phyloP scores from a whole-genome alignment of 2,797 vertebrate genomes.

The Scleropages formosus region DNA sequence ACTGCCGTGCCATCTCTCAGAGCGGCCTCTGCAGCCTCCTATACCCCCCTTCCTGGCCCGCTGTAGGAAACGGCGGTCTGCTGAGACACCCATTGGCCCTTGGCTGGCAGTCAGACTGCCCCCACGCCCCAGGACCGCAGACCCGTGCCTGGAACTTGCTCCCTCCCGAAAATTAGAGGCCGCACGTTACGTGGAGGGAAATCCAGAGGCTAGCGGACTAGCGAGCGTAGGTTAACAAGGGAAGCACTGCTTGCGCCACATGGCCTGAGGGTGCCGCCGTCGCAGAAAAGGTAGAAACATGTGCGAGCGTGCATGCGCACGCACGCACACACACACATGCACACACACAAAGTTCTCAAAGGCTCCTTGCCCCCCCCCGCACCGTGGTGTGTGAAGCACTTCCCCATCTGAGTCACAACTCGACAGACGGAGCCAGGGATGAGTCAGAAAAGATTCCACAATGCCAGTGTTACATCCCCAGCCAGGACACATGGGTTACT shows the following conservation, averaged over 20 bases:
- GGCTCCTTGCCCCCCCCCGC: constrained; percentile 56
- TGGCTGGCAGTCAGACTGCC: constrained; percentile 21
- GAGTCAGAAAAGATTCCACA: constrained; percentile 81
- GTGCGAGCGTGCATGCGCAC: constrained; percentile 24
- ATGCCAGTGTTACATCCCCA: constrained; percentile 55
- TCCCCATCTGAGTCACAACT: constrained; percentile 81
- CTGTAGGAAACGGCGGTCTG: not conserved
- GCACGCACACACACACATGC: constrained; percentile 17
- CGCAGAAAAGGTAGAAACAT: constrained; percentile 34
- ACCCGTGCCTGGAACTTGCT: too few relatives aligned
- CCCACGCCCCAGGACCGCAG: too few relatives aligned
- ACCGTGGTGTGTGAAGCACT: constrained; percentile 66
- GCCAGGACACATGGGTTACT: constrained; percentile 56
- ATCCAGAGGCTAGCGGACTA: too few relatives aligned
- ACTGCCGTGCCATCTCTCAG: too few relatives aligned
- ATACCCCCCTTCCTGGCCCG: too few relatives aligned
- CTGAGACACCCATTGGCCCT: constrained; percentile 18
- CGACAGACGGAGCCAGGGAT: constrained; percentile 74
- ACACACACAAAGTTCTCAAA: not conserved
- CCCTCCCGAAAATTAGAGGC: constrained; percentile 45
- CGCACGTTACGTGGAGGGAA: not conserved
- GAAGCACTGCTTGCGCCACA: constrained; percentile 38
- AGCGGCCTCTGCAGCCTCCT: too few relatives aligned
- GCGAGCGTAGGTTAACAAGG: not conserved
- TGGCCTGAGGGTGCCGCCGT: constrained; percentile 33